Evolutionary conservation across 92 coral and sea anemone genomes (phyloP), one percentile per base, ranked within the genome.

Genomic region (Epizoanthus rinbou): DNA sequence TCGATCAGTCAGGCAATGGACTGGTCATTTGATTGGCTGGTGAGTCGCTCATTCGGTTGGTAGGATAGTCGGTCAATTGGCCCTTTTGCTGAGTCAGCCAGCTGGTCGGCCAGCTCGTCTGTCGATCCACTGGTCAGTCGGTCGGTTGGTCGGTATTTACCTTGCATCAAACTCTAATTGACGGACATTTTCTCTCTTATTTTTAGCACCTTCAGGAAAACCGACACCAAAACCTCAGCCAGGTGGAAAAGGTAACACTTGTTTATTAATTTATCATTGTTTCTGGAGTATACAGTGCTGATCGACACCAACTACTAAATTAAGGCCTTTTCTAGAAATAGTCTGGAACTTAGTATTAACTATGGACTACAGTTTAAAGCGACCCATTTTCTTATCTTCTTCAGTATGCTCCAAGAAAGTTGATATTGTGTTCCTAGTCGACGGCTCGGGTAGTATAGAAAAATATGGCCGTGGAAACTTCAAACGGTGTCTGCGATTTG

Each of bases 401-500:
- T 22, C 64, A 89, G 92, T 89, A 58, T 89, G 92, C 45, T 57
- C 53, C 15, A 76, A 70, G 53, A 87, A 86, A 28, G 58, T 89
- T 22, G 92, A 89, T 56, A 47, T 89, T 53, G 87, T 63, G 6
- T 86, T 89, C 79, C 52, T 90, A 82, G 63, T 90, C 76, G 93
- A 86, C 14, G 54, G 54, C 54, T 50, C 54, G 3, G 54, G 54
- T 13, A 50, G 54, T 50, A 50, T 50, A 50, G 54, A 50, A 50
- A 50, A 13, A 11, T 50, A 50, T 11, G 54, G 54, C 54, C 54
- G 54, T 63, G 92, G 92, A 22, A 89, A 89, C 70, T 89, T 89
- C 87, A 67, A 76, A 24, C 92, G 92, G 18, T 89, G 92, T 57
- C 89, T 89, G 9, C 71, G 75, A 71, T 89, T 89, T 64, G 92